phyloP scores from a whole-genome alignment of 2,888 invertebrate genomes.

The Diaperis boleti region DNA sequence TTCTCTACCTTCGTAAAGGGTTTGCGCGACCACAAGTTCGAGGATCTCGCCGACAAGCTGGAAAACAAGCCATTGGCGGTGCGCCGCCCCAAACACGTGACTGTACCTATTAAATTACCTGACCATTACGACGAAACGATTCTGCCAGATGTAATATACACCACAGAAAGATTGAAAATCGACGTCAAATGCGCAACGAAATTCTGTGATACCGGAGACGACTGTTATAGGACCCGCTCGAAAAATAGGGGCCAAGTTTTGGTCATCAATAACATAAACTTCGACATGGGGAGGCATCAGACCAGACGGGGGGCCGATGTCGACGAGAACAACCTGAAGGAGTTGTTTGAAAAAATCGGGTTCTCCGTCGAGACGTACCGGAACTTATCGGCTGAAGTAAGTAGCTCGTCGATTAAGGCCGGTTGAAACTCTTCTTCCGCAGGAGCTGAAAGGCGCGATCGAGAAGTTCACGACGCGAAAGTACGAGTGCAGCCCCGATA shows the following conservation, averaged over 20 bases:
- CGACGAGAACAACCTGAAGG: constrained; percentile 71
- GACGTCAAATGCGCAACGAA: constrained; percentile 33
- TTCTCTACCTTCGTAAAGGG: constrained; percentile 17
- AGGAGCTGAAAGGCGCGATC: constrained; percentile 47
- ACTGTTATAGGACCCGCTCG: constrained; percentile 54
- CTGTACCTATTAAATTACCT: constrained; percentile 13
- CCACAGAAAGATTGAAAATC: constrained; percentile 16
- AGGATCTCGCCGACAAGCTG: constrained; percentile 32
- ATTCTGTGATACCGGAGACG: constrained; percentile 34
- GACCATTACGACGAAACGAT: constrained; percentile 2
- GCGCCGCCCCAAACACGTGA: constrained; percentile 15
- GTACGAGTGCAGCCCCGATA: constrained; percentile 68
- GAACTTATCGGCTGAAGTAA: constrained; percentile 67
- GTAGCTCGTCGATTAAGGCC: constrained; percentile 67
- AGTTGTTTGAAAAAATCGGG: constrained; percentile 72
- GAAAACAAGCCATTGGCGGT: constrained; percentile 35
- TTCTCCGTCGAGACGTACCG: constrained; percentile 67
- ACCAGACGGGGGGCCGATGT: constrained; percentile 69
- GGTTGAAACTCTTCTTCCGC: constrained; percentile 42
- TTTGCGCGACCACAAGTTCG: constrained; percentile 27
- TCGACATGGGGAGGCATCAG: constrained; percentile 44
- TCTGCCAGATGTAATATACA: neutral
- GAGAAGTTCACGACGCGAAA: constrained; percentile 62
- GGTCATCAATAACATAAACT: constrained; percentile 63
- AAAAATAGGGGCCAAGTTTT: constrained; percentile 57